Evolutionary conservation across 1,140 invertebrate species (phyloP).

Genomic region (Marisa cornuarietis): DNA sequence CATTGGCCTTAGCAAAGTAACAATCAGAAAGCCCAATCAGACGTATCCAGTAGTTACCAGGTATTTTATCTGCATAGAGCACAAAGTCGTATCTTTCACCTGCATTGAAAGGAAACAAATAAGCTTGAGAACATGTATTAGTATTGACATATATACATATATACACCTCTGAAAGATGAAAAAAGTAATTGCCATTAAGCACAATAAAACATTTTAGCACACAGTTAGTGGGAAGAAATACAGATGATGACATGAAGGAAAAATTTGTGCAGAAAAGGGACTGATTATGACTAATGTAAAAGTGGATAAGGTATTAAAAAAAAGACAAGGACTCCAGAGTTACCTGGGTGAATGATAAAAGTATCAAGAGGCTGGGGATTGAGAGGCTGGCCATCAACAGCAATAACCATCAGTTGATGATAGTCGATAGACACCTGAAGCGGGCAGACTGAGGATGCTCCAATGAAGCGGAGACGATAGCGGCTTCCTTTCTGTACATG

Average conservation of each 20-base stretch:
- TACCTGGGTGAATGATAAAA: conserved; percentile 45
- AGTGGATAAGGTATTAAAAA: too few species aligned
- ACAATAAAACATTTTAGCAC: not conserved
- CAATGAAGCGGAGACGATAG: conserved; percentile 50
- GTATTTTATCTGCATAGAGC: conserved; percentile 75
- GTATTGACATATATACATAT: not conserved
- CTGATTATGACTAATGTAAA: not conserved
- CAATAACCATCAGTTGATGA: conserved; percentile 45
- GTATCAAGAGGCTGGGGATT: conserved; percentile 34
- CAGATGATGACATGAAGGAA: not conserved
- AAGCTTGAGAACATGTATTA: not conserved
- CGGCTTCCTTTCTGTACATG: conserved; percentile 35
- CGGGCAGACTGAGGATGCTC: conserved; percentile 38
- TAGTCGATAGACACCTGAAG: conserved; percentile 70
- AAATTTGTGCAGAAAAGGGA: not conserved
- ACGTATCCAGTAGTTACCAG: conserved; percentile 85
- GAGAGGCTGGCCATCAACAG: conserved; percentile 43
- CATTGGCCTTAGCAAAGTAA: conserved; percentile 73
- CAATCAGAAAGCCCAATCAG: conserved; percentile 84
- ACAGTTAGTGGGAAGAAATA: not conserved
- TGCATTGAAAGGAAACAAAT: conserved; percentile 20
- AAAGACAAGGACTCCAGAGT: not conserved
- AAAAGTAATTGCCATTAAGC: too few species aligned
- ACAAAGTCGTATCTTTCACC: conserved; percentile 79
- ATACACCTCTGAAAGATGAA: not conserved